Percentiles rank a stretch among this genome's conserved stretches.
Conservation (phyloP, 2,113 vertebrate species). For the Python bivittatus region DNA sequence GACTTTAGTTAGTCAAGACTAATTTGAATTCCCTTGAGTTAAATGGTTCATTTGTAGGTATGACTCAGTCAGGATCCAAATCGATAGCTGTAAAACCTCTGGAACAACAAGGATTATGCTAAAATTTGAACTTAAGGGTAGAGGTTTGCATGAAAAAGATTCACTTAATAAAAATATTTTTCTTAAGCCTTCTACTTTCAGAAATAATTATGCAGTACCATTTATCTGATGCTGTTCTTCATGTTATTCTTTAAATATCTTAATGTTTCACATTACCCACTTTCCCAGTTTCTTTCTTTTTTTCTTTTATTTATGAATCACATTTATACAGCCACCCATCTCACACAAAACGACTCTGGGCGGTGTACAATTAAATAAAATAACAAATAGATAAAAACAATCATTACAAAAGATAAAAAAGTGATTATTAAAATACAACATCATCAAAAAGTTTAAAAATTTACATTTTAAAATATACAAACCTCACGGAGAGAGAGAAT, state of each 20-base stretch:
- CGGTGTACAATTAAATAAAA: too few relatives aligned
- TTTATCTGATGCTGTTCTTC: fast-evolving
- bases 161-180: background rate
- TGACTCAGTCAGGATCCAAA: background rate
- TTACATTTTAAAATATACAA: too few relatives aligned
- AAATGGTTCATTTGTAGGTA: background rate
- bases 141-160: background rate
- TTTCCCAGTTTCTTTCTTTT: too few relatives aligned
- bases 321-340: too few relatives aligned
- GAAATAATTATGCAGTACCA: background rate
- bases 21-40: background rate
- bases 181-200: background rate
- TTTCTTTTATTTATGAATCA: too few relatives aligned
- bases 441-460: too few relatives aligned
- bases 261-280: background rate
- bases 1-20: background rate
- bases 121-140: background rate
- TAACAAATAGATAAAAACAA: too few relatives aligned
- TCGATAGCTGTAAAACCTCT: background rate
- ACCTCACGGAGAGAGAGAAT: too few relatives aligned
- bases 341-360: too few relatives aligned
- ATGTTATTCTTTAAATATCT: background rate
- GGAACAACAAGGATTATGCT: background rate
- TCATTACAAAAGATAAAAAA: too few relatives aligned
- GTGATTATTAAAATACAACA: too few relatives aligned